Percentiles rank a stretch among this genome's conserved stretches.
These are phyloP conservation scores for Callitettix versicolor DNA, from an alignment of 1,140 invertebrate species.

Conservation along the genomic window DNA sequence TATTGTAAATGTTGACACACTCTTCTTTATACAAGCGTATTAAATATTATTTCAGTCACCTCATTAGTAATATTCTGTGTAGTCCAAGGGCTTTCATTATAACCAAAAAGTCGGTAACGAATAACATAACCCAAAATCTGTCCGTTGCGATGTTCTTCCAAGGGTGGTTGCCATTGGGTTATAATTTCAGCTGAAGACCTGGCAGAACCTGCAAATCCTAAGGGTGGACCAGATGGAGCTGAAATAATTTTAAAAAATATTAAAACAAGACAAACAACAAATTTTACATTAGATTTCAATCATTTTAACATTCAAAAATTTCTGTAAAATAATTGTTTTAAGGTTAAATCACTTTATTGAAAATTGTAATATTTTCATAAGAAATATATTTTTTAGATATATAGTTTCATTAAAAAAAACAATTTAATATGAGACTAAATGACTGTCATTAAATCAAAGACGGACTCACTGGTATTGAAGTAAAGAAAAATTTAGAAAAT, in stretches of 20 bases:
- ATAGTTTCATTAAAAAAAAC: too few relatives aligned
- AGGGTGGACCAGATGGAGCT: constrained; percentile 81
- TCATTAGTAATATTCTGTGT: constrained; percentile 86
- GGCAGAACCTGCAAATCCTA: constrained; percentile 83
- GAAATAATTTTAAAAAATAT: constrained; percentile 24
- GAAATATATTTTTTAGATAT: too few relatives aligned
- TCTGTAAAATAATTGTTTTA: not conserved
- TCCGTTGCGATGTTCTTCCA: constrained; percentile 88
- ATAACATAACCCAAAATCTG: constrained; percentile 88
- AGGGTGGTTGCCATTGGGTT: constrained; percentile 91
- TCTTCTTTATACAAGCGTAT: too few relatives aligned
- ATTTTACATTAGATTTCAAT: not conserved
- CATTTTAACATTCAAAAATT: not conserved
- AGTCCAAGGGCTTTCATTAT: constrained; percentile 81
- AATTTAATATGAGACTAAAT: too few relatives aligned
- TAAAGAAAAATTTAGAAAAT: too few relatives aligned
- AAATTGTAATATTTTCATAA: too few relatives aligned
- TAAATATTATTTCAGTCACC: constrained; percentile 25
- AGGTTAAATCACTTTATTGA: too few relatives aligned
- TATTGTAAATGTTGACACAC: too few relatives aligned
- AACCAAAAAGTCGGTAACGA: constrained; percentile 81
- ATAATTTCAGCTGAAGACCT: constrained; percentile 90
- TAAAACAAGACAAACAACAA: not conserved
- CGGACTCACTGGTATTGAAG: too few relatives aligned
- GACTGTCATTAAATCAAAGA: too few relatives aligned